Evolutionary conservation across 2,888 invertebrate genomes (phyloP).

Genomic region (Horisme vitalbata): DNA sequence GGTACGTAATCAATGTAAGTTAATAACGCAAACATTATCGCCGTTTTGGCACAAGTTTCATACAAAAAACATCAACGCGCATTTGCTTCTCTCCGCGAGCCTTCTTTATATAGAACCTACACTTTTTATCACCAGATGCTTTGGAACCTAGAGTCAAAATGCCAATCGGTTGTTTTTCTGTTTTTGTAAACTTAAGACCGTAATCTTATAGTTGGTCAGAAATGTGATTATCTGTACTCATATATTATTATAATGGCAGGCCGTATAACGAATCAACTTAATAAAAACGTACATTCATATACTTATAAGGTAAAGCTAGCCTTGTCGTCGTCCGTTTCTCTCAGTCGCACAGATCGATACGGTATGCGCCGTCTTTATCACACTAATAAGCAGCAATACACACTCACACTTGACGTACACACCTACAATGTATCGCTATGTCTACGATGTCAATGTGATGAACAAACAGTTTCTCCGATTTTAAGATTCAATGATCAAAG

Average conservation of each 20-base stretch:
- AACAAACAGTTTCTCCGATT: constrained; percentile 81
- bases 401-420: constrained; percentile 45
- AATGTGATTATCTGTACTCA: constrained; percentile 64
- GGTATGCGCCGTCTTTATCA: constrained; percentile 60
- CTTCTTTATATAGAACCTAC: not conserved
- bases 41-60: not conserved
- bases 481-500: constrained; percentile 77
- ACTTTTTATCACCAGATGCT: constrained; percentile 2
- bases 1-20: not conserved
- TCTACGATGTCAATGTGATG: constrained; percentile 69
- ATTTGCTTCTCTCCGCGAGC: not conserved
- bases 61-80: constrained; percentile 24
- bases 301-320: constrained; percentile 77
- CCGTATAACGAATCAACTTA: constrained; percentile 76
- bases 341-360: constrained; percentile 58
- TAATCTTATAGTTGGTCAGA: constrained; percentile 57
- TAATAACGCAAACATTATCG: constrained; percentile 7
- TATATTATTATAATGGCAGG: constrained; percentile 75
- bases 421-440: constrained; percentile 40
- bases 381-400: constrained; percentile 72
- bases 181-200: constrained; percentile 39
- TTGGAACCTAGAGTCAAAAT: constrained; percentile 23
- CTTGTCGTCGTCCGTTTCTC: constrained; percentile 69
- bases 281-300: constrained; percentile 79
- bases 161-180: constrained; percentile 27